Evolutionary conservation across 2,797 vertebrate species (phyloP), one percentile per base, ranked within the genome.

Genomic region (Gallinago solitaria): DNA sequence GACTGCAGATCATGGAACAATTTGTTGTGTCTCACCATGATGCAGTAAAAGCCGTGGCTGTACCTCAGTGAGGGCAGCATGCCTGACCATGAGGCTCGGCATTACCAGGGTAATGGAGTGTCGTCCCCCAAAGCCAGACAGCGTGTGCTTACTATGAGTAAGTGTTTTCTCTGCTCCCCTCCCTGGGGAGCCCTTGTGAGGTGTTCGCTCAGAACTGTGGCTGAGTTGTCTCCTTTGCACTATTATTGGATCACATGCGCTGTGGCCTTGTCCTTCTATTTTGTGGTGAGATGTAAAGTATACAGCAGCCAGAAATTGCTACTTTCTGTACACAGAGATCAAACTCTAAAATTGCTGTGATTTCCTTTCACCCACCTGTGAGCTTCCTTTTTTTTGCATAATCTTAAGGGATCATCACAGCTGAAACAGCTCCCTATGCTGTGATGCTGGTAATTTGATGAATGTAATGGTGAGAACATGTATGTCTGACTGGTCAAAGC

Each of bases 261-360:
- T 67, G 59, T 45, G 78, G 81, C 51, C 56, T 85, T 74, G 63
- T 84, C 88, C 86, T 82, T 24, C 43, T 59, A 1, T 77, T 94
- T 81, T 87, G 87, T 87, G 93, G 92, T 87, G 64, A 78, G 61
- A 77, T 85, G 64, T 93, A 76, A 96, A 94, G 64, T 57, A 70
- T 83, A 37, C 16, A 69, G 68, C 28, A 75, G 65, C 37, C 89
- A 94, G 87, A 91, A 89, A 64, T 61, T 85, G 79, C 82, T 94
- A 2, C 51, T 80, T 87, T 79, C 75, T 59, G 43, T 61, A 47
- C 63, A 30, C 21, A 50, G 30, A 70, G 48, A 45, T 79, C 60
- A 61, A 86, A 54, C 64, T 61, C 53, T 56, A 25, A 92, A 90
- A 33, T 41, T 77, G 68, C 65, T n/a, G 28, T 85, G 53, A 80